Conservation (phyloP, 2,888 invertebrate genomes). For the Pterostichus niger region DNA sequence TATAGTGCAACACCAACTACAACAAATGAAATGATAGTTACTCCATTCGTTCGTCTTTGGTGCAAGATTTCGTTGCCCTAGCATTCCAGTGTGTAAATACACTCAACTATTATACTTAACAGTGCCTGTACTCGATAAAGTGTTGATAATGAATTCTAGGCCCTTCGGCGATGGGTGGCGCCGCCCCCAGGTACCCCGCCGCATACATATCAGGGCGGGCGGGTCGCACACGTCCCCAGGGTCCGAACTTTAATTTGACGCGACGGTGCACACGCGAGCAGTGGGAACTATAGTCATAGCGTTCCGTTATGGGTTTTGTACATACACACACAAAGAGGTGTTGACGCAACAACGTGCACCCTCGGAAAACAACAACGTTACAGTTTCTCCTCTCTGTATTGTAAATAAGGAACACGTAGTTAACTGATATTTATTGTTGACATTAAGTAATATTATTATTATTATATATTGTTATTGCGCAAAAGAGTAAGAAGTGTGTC, state of each 20-base stretch:
- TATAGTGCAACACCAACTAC: slow-evolving; percentile 21
- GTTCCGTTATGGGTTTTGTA: slow-evolving; percentile 59
- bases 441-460: slow-evolving; percentile 64
- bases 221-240: not conserved
- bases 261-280: not conserved
- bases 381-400: slow-evolving; percentile 64
- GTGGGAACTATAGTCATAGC: slow-evolving; percentile 31
- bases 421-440: slow-evolving; percentile 67
- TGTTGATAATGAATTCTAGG: slow-evolving; percentile 64
- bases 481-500: slow-evolving; percentile 66
- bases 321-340: slow-evolving; percentile 60
- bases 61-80: slow-evolving; percentile 45
- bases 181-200: slow-evolving; percentile 5
- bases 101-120: slow-evolving; percentile 62
- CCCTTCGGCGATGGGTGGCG: not conserved
- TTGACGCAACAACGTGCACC: slow-evolving; percentile 8
- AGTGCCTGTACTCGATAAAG: slow-evolving; percentile 66
- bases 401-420: slow-evolving; percentile 66
- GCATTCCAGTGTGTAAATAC: slow-evolving; percentile 64
- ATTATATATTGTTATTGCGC: slow-evolving; percentile 67
- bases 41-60: slow-evolving; percentile 19
- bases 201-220: slow-evolving; percentile 45
- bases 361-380: slow-evolving; percentile 55
- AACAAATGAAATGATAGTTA: not conserved
- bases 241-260: slow-evolving; percentile 38